phyloP scores from a whole-genome alignment of 2,888 invertebrate genomes.

The Ariolimax columbianus region DNA sequence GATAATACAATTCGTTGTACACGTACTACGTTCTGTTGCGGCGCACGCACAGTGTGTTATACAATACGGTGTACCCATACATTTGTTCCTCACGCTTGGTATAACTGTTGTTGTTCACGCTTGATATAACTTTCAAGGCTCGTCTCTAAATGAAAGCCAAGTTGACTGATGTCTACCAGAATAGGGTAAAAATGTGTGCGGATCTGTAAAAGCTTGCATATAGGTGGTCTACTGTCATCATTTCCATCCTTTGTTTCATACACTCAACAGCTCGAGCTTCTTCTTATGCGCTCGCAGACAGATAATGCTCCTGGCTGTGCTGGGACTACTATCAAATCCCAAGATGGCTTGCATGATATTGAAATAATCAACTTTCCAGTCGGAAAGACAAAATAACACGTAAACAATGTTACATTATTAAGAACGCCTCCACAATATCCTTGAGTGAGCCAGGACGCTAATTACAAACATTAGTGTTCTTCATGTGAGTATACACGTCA shows the following conservation, averaged over 20 bases:
- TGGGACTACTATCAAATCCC: not conserved
- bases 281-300: not conserved
- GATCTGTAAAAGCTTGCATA: not conserved
- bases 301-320: not conserved
- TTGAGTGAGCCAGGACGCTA: not conserved
- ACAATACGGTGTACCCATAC: slow-evolving; percentile 6
- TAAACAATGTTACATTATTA: not conserved
- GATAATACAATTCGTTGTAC: not conserved
- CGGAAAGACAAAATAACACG: not conserved
- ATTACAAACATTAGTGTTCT: not conserved
- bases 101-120: not conserved
- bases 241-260: not conserved
- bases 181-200: not conserved
- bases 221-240: not conserved
- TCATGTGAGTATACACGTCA: not conserved
- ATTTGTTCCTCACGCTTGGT: not conserved
- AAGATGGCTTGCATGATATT: slow-evolving; percentile 1
- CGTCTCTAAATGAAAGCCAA: not conserved
- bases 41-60: not conserved
- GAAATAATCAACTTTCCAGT: not conserved
- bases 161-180: not conserved
- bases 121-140: not conserved
- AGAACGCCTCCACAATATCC: not conserved
- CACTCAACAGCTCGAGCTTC: not conserved
- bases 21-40: not conserved